These are phyloP conservation scores for Polydrusus pterygomalis DNA, from an alignment of 2,888 invertebrate species.

Conservation along the genomic window DNA sequence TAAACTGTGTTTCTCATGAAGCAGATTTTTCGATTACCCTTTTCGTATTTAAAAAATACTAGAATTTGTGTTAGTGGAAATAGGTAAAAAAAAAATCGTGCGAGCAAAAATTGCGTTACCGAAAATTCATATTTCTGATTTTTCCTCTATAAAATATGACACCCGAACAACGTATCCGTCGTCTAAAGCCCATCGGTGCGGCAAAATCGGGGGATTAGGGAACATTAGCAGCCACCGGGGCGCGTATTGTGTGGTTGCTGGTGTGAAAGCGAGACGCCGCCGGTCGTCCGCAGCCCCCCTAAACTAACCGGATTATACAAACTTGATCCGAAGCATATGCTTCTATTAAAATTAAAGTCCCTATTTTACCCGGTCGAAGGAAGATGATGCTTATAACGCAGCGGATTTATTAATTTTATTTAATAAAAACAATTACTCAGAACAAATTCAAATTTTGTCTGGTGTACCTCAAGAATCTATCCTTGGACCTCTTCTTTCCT, in stretches of 20 bases:
- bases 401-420: too few species aligned
- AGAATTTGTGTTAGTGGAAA: too few species aligned
- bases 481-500: too few species aligned
- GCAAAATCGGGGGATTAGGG: constrained; percentile 66
- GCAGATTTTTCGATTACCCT: too few species aligned
- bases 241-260: constrained; percentile 73
- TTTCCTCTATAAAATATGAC: constrained; percentile 50
- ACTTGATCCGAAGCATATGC: constrained; percentile 66
- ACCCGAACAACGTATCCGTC: constrained; percentile 52
- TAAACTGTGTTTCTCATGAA: too few species aligned
- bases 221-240: constrained; percentile 69
- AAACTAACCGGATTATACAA: constrained; percentile 65
- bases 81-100: too few species aligned
- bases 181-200: constrained; percentile 61
- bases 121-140: not conserved
- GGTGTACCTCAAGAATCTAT: too few species aligned
- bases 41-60: too few species aligned
- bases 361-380: constrained; percentile 18
- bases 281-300: constrained; percentile 46
- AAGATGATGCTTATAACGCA: not conserved
- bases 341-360: constrained; percentile 56
- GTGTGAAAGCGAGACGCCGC: constrained; percentile 72
- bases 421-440: too few species aligned
- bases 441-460: too few species aligned
- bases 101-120: not conserved